Base-by-base conservation (phyloP, 2,113 vertebrate genomes). In the Butastur rufipennis region DNA sequence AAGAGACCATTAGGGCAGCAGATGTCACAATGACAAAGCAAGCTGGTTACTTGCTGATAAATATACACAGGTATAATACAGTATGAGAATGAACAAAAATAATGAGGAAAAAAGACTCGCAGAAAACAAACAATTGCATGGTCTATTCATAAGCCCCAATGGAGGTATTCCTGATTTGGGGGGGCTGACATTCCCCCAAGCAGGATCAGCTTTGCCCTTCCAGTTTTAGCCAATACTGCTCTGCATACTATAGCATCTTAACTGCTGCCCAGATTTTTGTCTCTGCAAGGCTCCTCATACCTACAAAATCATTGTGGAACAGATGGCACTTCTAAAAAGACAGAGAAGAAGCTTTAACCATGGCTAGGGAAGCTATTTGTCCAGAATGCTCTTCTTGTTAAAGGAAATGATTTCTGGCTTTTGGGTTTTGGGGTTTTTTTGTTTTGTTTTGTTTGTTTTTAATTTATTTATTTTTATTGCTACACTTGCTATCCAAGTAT, bases 41-140 rank as follows among this genome's bases (percentile, higher is more conserved):
- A 78, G 38, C 10, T 3, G 1, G 8, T 40, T 45, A 56, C 32
- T 31, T 70, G 47, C n/a, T 43, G 21, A 56, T 32, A 56, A 77
- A 70, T 11, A 22, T 16, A 42, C 14, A 48, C 26, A 65, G 56
- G 14, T 78, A 38, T 20, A 34, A 34, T 1, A 0, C 45, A 40
- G 53, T 11, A 2, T 26, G 10, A 73, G 27, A 66, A 16, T 7
- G 5, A 72, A 50, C 18, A 72, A 72, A 72, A 71, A 29, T 11
- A 71, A 61, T 5, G 17, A 21, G 13, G n/a, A 29, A 2, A 1
- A 9, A 27, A 16, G 16, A 1, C 6, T 36, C 6, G 10, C 50
- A 66, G 47, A 42, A 68, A 26, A 48, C 16, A 74, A n/a, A 62
- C 10, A 74, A 22, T 8, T 25, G 22, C n/a, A 27, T 27, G 32